A percentile compares a stretch with the other conserved stretches of the same genome.
Evolutionary conservation across 2,113 vertebrate genomes (phyloP).

Genomic region (Vulpes ferrilata): DNA sequence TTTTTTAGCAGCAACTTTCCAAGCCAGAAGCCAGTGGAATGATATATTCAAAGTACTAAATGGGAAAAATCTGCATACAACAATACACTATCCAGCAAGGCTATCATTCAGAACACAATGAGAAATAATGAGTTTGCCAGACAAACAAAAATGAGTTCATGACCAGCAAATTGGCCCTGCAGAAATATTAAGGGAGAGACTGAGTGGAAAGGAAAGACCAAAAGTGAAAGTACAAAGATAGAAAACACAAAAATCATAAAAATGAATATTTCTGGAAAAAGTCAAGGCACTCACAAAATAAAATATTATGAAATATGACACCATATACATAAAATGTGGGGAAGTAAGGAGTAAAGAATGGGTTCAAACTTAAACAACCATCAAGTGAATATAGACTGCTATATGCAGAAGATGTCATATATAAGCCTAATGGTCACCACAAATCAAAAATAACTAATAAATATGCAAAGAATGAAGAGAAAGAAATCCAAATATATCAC

Average conservation of each 20-base stretch:
- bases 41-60: background rate
- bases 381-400: background rate
- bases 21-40: background rate
- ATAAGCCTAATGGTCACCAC: background rate
- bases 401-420: background rate
- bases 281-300: background rate
- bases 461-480: background rate
- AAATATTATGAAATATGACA: background rate
- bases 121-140: background rate
- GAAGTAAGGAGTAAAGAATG: background rate
- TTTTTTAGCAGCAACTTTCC: background rate
- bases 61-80: background rate
- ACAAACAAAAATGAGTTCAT: background rate
- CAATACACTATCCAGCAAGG: background rate
- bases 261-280: background rate
- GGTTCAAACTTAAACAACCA: background rate
- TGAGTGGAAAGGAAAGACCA: background rate
- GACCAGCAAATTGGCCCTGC: background rate
- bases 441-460: background rate
- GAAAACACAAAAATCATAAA: background rate
- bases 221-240: background rate
- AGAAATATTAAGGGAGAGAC: background rate
- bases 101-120: background rate
- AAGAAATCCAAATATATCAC: too few relatives aligned
- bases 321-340: background rate